Percentiles rank a stretch among this genome's conserved stretches.
Evolutionary conservation across 2,113 vertebrate genomes (phyloP).

Genomic region (Cavia aperea): DNA sequence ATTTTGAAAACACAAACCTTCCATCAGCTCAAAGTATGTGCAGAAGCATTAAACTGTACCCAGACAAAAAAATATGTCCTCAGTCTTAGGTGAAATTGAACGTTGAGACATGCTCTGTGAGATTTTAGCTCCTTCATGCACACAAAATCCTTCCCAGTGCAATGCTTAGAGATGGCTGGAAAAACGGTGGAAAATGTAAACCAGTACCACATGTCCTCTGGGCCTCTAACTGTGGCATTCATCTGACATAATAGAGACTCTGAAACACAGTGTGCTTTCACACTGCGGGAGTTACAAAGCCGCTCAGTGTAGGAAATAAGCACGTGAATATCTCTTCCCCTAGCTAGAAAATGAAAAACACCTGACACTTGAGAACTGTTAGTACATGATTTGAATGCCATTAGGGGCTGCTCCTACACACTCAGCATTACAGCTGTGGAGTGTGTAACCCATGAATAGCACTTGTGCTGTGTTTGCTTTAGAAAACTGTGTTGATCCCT

Average conservation of each 20-base stretch:
- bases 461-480: slow-evolving; percentile 71
- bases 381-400: slow-evolving; percentile 71
- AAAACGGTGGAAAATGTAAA: not conserved
- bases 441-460: slow-evolving; percentile 64
- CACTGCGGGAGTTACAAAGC: slow-evolving; percentile 64
- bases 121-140: slow-evolving; percentile 38
- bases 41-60: slow-evolving; percentile 63
- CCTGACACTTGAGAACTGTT: slow-evolving; percentile 70
- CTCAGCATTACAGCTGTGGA: slow-evolving; percentile 67
- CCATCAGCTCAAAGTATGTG: slow-evolving; percentile 61
- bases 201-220: slow-evolving; percentile 55
- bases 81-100: slow-evolving; percentile 51
- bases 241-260: slow-evolving; percentile 60
- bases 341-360: slow-evolving; percentile 70
- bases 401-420: slow-evolving; percentile 67
- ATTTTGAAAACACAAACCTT: slow-evolving; percentile 63
- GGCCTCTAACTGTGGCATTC: slow-evolving; percentile 62
- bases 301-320: slow-evolving; percentile 65
- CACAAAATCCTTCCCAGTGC: slow-evolving; percentile 38
- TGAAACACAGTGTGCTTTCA: slow-evolving; percentile 43
- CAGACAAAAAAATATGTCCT: slow-evolving; percentile 50
- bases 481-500: slow-evolving; percentile 71
- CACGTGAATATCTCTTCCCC: slow-evolving; percentile 54
- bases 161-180: slow-evolving; percentile 27
- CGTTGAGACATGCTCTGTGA: slow-evolving; percentile 42